Conservation (phyloP, 2,113 vertebrate genomes). For the Lipophrys pholis region DNA sequence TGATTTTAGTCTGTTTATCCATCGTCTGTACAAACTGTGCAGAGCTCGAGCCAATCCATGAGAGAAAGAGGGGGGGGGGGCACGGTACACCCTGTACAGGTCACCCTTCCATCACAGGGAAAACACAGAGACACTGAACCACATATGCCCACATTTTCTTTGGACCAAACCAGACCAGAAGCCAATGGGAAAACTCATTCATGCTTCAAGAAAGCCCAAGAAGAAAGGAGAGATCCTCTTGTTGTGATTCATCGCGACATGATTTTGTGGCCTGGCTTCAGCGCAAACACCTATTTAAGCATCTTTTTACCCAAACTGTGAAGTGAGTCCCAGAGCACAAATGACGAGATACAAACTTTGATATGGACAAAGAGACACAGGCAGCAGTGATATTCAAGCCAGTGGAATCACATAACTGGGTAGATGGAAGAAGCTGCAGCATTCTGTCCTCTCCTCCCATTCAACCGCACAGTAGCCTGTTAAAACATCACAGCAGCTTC, state of each 20-base stretch:
- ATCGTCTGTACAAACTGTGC: too few relatives aligned
- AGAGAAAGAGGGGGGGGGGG: too few relatives aligned
- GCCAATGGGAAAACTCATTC: too few relatives aligned
- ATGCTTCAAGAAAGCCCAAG: too few relatives aligned
- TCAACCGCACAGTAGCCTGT: slow-evolving; percentile 12
- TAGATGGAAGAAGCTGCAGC: background rate
- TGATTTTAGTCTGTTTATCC: too few relatives aligned
- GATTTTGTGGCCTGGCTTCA: background rate
- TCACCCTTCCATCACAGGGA: too few relatives aligned
- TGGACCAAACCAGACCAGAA: too few relatives aligned
- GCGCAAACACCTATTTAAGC: background rate
- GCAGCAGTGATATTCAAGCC: slow-evolving; percentile 18
- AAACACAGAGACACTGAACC: too few relatives aligned
- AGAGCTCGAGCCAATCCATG: too few relatives aligned
- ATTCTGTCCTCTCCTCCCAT: slow-evolving; percentile 16
- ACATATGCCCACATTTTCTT: too few relatives aligned
- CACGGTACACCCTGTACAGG: too few relatives aligned
- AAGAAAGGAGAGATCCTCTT: background rate
- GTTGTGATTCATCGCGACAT: background rate
- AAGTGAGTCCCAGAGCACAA: background rate
- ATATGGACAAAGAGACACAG: background rate
- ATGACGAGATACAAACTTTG: background rate
- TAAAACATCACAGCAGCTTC: slow-evolving; percentile 40
- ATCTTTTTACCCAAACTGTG: background rate
- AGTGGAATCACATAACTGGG: slow-evolving; percentile 14